A percentile compares a stretch with the other conserved stretches of the same genome.
These are phyloP conservation scores for Rhipidura dahli DNA, from an alignment of 2,113 vertebrate genomes.

Conservation along the genomic window DNA sequence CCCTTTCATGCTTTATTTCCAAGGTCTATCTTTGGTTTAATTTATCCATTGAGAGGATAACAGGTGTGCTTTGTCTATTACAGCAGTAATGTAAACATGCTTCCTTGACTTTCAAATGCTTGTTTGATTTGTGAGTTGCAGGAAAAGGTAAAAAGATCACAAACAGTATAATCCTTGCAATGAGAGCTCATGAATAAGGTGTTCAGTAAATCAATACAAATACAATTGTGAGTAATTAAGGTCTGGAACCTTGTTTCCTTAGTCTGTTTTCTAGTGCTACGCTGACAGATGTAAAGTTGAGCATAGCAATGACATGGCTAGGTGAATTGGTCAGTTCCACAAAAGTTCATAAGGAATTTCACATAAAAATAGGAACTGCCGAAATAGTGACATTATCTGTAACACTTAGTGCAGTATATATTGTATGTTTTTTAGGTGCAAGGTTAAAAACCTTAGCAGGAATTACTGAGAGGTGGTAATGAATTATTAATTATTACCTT, in stretches of 20 bases:
- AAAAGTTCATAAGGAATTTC: neutral
- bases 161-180: neutral
- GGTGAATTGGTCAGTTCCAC: neutral
- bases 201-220: conserved; percentile 16
- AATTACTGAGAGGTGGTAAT: neutral
- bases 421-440: neutral
- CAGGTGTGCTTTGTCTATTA: neutral
- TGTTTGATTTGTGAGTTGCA: neutral
- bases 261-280: neutral
- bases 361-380: neutral
- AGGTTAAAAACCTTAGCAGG: neutral
- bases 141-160: neutral
- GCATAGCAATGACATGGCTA: neutral
- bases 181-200: neutral
- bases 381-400: neutral
- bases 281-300: neutral
- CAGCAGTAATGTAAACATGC: neutral
- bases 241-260: neutral
- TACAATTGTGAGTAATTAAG: conserved; percentile 3
- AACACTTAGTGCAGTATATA: neutral
- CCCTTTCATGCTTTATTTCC: neutral
- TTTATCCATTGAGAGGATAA: neutral
- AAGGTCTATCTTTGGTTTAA: neutral
- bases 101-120: neutral
- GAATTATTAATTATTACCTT: neutral